phyloP scores from a whole-genome alignment of 2,888 invertebrate genomes.

The Andrena chrysosceles region DNA sequence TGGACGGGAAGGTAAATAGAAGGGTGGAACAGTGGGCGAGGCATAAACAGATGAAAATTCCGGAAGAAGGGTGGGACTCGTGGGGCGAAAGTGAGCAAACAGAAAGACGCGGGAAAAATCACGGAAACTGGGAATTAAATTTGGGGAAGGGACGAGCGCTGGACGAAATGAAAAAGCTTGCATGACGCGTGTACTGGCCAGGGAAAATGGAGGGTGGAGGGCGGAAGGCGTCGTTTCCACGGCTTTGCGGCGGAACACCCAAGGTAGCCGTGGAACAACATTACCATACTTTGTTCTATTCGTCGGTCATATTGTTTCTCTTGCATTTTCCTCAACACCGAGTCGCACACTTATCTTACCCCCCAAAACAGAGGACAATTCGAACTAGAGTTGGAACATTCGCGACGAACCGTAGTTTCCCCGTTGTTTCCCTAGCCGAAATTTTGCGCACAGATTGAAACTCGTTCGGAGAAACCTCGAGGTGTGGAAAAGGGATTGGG shows the following conservation, averaged over 20 bases:
- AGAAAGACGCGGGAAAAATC: not conserved
- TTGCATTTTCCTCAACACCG: not conserved
- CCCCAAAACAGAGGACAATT: not conserved
- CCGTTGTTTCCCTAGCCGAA: not conserved
- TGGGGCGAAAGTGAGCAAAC: not conserved
- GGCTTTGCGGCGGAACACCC: constrained; percentile 4
- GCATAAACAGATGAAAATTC: constrained; percentile 3
- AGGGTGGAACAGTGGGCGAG: not conserved
- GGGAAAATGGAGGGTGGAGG: not conserved
- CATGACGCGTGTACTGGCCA: not conserved
- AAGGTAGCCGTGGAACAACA: not conserved
- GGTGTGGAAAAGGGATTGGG: not conserved
- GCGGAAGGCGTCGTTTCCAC: not conserved
- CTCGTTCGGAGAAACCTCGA: not conserved
- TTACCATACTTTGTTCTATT: not conserved
- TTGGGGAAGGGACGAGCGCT: not conserved
- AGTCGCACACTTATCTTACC: not conserved
- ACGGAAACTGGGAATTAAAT: not conserved
- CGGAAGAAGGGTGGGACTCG: not conserved
- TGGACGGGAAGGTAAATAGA: not conserved
- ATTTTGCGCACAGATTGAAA: not conserved
- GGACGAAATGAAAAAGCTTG: constrained; percentile 4
- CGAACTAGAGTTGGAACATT: not conserved
- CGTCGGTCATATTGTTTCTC: not conserved
- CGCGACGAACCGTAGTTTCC: not conserved